Evolutionary conservation across 2,797 vertebrate genomes (phyloP), one percentile per base, ranked within the genome.

Genomic region (Ficedula albicollis): DNA sequence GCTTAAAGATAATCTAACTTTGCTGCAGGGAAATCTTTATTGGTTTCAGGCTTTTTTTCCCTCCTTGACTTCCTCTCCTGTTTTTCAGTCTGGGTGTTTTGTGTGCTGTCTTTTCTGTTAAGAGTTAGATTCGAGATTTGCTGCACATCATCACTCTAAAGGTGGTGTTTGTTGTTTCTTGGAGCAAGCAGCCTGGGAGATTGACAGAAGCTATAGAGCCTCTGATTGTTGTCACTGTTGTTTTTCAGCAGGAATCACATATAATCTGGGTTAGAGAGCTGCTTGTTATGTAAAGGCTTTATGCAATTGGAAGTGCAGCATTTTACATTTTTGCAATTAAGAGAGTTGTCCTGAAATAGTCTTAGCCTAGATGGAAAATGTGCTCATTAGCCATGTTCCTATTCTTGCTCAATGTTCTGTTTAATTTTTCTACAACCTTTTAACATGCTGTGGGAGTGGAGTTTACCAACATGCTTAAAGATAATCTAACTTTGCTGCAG

Each of bases 241-340:
- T 83, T 82, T 81, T 83, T 95, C 79, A 64, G 25, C 49, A 77
- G 73, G 44, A 75, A 29, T 83, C 30, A 34, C 30, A 7, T 59
- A 32, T 56, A 59, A 91, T 83, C 69, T 81, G 25, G 79, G 80
- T 84, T 86, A 58, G 62, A 29, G 56, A 94, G 9, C 69, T 81
- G n/a, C 73, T 91, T 34, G n/a, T 94, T 86, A 74, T 94, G 66
- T 88, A 78, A 93, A 89, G 60, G 29, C 27, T 89, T 95, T 83
- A 56, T 88, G 73, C 56, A 85, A 63, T 7, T 94, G 43, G 12
- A 89, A 91, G 68, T 79, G 60, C 59, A 85, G 48, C 64, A 52
- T 92, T 89, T 89, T 85, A 73, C 55, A 48, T 70, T 91, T 93
- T 72, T 86, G 83, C 62, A 91, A 51, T 87, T 90, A 91, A 92